Evolutionary conservation across 2,888 invertebrate genomes (phyloP).

Genomic region (Heliconius ismenius): DNA sequence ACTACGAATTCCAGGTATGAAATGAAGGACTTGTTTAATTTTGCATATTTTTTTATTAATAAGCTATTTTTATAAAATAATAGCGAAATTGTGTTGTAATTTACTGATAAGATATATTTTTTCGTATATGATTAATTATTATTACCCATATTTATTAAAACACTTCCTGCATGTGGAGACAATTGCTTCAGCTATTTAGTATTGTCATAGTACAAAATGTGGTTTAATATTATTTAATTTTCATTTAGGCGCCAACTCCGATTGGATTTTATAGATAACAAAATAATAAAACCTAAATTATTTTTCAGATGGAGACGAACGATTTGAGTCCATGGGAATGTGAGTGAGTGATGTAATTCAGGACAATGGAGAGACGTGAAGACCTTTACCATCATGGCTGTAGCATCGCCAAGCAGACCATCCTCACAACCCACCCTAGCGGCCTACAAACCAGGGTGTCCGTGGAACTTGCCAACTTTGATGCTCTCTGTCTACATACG

Average conservation of each 20-base stretch:
- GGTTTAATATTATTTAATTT: neutral
- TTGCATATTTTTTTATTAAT: neutral
- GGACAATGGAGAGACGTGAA: slow-evolving; percentile 68
- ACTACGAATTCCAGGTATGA: neutral
- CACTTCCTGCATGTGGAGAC: no score
- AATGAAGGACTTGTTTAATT: neutral
- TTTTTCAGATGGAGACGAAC: slow-evolving; percentile 46
- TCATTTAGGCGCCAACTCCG: neutral
- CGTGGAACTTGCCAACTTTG: slow-evolving; percentile 75
- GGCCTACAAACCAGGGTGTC: slow-evolving; percentile 75
- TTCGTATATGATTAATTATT: no score
- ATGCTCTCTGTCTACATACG: slow-evolving; percentile 67
- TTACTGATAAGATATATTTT: no score
- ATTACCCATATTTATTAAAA: no score
- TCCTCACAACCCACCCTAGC: slow-evolving; percentile 74
- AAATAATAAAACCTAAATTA: slow-evolving; percentile 21
- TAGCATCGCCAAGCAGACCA: slow-evolving; percentile 77
- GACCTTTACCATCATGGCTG: slow-evolving; percentile 74
- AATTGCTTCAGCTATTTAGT: no score
- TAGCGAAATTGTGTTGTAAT: no score
- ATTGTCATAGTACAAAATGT: neutral
- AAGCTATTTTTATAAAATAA: no score
- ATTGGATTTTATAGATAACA: neutral
- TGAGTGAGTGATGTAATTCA: slow-evolving; percentile 48
- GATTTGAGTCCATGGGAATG: slow-evolving; percentile 43